phyloP scores from a whole-genome alignment of 2,797 vertebrate species.

The Bradypus variegatus region DNA sequence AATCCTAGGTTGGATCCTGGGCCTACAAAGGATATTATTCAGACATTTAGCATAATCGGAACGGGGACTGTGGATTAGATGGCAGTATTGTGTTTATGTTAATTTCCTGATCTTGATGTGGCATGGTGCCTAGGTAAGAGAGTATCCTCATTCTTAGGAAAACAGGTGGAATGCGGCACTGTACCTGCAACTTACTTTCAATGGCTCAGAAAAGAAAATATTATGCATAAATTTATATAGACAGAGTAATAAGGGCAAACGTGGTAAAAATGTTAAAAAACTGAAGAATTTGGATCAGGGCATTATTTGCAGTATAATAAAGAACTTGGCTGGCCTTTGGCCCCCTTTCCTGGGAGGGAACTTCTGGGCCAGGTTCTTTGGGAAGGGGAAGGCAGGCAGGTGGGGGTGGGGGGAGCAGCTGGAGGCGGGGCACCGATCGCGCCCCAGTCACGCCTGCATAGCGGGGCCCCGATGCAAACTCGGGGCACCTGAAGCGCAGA shows the following conservation, averaged over 20 bases:
- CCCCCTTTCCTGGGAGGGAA: no score
- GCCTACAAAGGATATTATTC: not conserved
- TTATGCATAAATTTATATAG: fast-evolving
- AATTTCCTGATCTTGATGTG: not conserved
- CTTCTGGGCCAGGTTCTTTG: no score
- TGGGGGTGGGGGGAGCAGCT: no score
- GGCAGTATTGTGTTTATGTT: no score
- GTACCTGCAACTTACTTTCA: not conserved
- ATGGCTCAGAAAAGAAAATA: not conserved
- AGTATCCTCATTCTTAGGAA: not conserved
- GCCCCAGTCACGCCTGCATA: no score
- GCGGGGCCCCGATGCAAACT: no score
- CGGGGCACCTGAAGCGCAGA: no score
- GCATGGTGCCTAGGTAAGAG: no score
- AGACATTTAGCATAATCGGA: not conserved
- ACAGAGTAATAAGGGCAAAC: not conserved
- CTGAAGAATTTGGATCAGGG: not conserved
- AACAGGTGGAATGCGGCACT: not conserved
- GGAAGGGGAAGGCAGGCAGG: no score
- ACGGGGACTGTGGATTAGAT: not conserved
- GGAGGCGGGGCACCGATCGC: no score
- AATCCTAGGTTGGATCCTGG: not conserved
- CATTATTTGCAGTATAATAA: not conserved
- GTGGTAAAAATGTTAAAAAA: not conserved
- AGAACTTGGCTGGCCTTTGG: no score